Conservation (phyloP, 2,113 vertebrate genomes). For the Nannobrachium achirus region DNA sequence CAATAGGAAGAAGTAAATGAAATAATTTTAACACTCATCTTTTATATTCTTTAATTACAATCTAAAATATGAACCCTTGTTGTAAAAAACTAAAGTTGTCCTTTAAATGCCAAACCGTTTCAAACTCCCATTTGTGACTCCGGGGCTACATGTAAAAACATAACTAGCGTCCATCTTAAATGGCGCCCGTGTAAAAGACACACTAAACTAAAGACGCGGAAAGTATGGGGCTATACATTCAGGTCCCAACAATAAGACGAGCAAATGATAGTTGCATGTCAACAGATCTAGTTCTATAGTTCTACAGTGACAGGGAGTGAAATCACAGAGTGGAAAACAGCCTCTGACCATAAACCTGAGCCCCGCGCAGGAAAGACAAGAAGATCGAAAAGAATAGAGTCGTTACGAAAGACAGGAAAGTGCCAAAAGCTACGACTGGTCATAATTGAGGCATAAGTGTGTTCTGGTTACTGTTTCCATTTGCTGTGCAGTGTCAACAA, state of each 20-base stretch:
- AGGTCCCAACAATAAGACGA: slow-evolving; percentile 16
- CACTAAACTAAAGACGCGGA: background rate
- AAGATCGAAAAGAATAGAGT: slow-evolving; percentile 14
- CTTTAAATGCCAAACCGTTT: too few relatives aligned
- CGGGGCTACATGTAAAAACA: too few relatives aligned
- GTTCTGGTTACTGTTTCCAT: slow-evolving; percentile 26
- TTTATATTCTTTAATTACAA: too few relatives aligned
- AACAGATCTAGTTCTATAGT: slow-evolving; percentile 22
- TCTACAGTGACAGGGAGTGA: slow-evolving; percentile 26
- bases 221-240: slow-evolving; percentile 1
- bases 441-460: slow-evolving; percentile 20
- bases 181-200: too few relatives aligned
- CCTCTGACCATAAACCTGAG: slow-evolving; percentile 51
- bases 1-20: too few relatives aligned
- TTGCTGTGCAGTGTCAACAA: background rate
- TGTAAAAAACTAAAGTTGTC: too few relatives aligned
- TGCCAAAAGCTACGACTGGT: slow-evolving; percentile 22
- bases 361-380: slow-evolving; percentile 39
- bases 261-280: background rate
- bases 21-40: too few relatives aligned
- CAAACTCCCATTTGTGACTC: too few relatives aligned
- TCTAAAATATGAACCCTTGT: too few relatives aligned
- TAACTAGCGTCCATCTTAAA: too few relatives aligned
- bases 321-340: slow-evolving; percentile 43
- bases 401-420: slow-evolving; percentile 25